Evolutionary conservation across 2,797 vertebrate species (phyloP).

Genomic region (Ammospiza maritima): DNA sequence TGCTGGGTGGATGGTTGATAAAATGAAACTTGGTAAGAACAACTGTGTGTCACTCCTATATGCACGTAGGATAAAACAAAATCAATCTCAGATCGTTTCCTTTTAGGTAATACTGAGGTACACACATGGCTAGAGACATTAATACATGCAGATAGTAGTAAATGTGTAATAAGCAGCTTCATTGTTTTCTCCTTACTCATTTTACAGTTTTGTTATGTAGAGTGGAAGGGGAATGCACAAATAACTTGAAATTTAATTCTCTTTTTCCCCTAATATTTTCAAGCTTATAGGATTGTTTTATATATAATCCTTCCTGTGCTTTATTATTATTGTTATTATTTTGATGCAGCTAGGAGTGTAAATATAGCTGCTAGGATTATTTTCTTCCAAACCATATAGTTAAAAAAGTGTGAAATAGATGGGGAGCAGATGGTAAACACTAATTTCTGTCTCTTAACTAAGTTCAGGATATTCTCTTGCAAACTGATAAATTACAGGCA

Average conservation of each 20-base stretch:
- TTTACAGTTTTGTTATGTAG: background rate
- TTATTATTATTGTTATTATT: background rate
- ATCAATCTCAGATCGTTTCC: background rate
- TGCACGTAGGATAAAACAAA: background rate
- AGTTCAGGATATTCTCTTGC: background rate
- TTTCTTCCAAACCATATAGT: background rate
- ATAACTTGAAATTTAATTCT: background rate
- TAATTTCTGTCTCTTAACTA: background rate
- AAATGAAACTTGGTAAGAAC: background rate
- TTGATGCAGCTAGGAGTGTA: background rate
- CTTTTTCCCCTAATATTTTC: background rate
- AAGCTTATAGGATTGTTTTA: background rate
- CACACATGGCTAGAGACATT: background rate
- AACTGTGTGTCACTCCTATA: background rate
- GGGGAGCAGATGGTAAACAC: background rate
- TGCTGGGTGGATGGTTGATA: background rate
- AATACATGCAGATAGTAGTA: background rate
- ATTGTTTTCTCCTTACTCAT: background rate
- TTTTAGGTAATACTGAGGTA: background rate
- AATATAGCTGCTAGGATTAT: background rate
- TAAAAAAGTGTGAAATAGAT: background rate
- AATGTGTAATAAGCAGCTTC: background rate
- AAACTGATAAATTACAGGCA: background rate
- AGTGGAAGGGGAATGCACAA: background rate
- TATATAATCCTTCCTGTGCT: background rate